These are phyloP conservation scores for Hippoglossus stenolepis DNA, from an alignment of 2,113 vertebrate genomes.

Conservation along the genomic window DNA sequence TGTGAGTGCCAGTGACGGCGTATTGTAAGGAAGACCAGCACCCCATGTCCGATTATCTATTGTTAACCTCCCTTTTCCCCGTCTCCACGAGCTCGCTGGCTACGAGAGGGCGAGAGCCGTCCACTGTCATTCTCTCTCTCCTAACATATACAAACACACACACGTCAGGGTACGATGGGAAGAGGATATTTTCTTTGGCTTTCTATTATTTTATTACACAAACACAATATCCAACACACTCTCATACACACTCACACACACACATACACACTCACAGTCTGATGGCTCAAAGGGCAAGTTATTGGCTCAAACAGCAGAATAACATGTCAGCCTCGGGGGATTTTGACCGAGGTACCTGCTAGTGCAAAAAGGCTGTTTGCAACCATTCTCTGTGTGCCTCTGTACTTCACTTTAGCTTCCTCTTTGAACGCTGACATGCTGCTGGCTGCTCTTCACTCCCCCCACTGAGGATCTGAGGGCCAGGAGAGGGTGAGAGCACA, in stretches of 20 bases:
- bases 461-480: not conserved
- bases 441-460: constrained; percentile 27
- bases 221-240: constrained; percentile 22
- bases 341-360: constrained; percentile 50
- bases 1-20: constrained; percentile 70
- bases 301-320: constrained; percentile 66
- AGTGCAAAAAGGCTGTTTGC: constrained; percentile 45
- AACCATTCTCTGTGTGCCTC: constrained; percentile 3
- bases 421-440: constrained; percentile 38
- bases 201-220: constrained; percentile 36
- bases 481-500: not conserved
- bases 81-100: constrained; percentile 11
- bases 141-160: constrained; percentile 25
- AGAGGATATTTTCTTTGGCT: constrained; percentile 35
- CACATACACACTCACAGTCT: constrained; percentile 10
- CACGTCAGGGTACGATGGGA: constrained; percentile 11
- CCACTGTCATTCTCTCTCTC: constrained; percentile 15
- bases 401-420: constrained; percentile 24
- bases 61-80: constrained; percentile 69
- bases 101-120: constrained; percentile 35
- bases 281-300: constrained; percentile 56
- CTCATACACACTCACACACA: constrained; percentile 6
- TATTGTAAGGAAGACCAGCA: constrained; percentile 75
- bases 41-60: constrained; percentile 78
- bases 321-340: constrained; percentile 54